Evolutionary conservation across 2,888 invertebrate genomes (phyloP).

Genomic region (Drosophila macrospina): DNA sequence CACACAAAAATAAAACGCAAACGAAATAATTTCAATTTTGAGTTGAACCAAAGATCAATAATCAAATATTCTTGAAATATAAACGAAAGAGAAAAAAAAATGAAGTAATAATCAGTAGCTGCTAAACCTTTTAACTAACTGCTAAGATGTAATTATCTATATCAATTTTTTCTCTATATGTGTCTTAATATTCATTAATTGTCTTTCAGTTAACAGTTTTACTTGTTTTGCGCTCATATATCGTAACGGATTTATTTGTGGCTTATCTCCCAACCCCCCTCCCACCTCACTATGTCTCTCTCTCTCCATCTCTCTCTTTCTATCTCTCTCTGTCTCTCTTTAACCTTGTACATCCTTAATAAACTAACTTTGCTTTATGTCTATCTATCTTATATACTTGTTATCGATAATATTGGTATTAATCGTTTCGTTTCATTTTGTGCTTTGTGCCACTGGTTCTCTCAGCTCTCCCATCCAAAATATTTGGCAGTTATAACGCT

Average conservation of each 20-base stretch:
- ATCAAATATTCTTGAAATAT: conserved; percentile 42
- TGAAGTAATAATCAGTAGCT: conserved; percentile 71
- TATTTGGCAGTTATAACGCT: conserved; percentile 35
- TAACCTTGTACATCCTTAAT: neutral
- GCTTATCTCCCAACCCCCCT: neutral
- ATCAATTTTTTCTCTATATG: conserved; percentile 55
- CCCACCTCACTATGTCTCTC: too few species aligned
- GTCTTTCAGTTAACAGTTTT: conserved; percentile 12
- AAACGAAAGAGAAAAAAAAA: conserved; percentile 12
- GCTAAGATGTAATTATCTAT: conserved; percentile 78
- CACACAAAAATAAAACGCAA: neutral
- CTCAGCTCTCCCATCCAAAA: conserved; percentile 2
- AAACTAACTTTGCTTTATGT: conserved; percentile 4
- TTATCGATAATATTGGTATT: neutral
- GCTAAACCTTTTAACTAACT: conserved; percentile 72
- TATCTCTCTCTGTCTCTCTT: too few species aligned
- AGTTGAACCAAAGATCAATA: conserved; percentile 37
- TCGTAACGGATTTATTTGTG: conserved; percentile 17
- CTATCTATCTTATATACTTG: neutral
- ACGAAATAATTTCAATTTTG: conserved; percentile 21
- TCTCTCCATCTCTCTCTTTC: too few species aligned
- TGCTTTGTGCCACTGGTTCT: conserved; percentile 17
- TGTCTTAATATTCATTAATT: conserved; percentile 43
- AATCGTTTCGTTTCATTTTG: conserved; percentile 12
- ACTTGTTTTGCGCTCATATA: conserved; percentile 17